These are phyloP conservation scores for Oncorhynchus clarkii DNA, from an alignment of 2,113 vertebrate species.

Conservation along the genomic window DNA sequence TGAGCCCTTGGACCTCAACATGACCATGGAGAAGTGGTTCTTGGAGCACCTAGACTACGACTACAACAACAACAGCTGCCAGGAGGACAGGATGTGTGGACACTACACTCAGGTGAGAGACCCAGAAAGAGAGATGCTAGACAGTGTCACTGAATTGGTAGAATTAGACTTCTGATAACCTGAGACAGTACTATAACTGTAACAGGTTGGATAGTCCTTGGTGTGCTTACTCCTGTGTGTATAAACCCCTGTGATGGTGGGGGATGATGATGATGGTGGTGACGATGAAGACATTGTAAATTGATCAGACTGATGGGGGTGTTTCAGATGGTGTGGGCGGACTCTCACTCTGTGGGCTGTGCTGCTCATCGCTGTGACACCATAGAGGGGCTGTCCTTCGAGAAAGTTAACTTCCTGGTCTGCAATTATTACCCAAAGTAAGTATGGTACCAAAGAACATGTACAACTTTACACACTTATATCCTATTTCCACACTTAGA, in stretches of 20 bases:
- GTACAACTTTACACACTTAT: not conserved
- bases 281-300: no score
- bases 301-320: not conserved
- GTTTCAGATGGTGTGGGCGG: slow-evolving; percentile 50
- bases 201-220: not conserved
- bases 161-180: not conserved
- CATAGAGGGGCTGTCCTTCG: not conserved
- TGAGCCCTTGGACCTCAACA: slow-evolving; percentile 28
- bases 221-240: not conserved
- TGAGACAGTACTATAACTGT: not conserved
- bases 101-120: slow-evolving; percentile 74
- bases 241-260: not conserved
- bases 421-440: slow-evolving; percentile 47
- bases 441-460: not conserved
- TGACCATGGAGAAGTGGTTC: slow-evolving; percentile 67
- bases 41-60: slow-evolving; percentile 58
- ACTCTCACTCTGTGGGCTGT: slow-evolving; percentile 33
- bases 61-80: slow-evolving; percentile 65
- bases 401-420: slow-evolving; percentile 20
- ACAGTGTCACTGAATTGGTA: not conserved
- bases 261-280: not conserved
- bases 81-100: slow-evolving; percentile 67
- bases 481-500: not conserved
- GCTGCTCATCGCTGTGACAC: slow-evolving; percentile 26
- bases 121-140: not conserved